Conservation (phyloP, 2,797 vertebrate genomes). For the Pseudotriccus pelzelni region DNA sequence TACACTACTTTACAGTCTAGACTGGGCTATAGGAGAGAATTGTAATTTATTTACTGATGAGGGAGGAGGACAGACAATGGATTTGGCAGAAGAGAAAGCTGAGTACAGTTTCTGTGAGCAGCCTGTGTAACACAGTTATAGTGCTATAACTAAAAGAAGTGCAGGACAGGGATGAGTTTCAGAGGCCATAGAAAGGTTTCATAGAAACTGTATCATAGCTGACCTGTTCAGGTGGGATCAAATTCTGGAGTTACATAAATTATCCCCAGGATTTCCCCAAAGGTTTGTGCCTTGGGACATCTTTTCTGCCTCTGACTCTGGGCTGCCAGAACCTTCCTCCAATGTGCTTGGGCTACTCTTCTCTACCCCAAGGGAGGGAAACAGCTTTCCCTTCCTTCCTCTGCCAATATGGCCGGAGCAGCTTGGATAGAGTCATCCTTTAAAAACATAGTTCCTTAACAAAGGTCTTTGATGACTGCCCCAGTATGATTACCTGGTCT, state of each 20-base stretch:
- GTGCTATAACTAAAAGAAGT: neutral
- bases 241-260: neutral
- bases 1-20: neutral
- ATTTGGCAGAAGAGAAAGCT: neutral
- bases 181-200: neutral
- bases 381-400: neutral
- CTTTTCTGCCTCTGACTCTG: neutral
- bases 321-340: neutral
- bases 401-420: neutral
- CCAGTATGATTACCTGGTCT: neutral
- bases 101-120: neutral
- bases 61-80: neutral
- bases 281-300: neutral
- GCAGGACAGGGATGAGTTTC: neutral
- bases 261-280: neutral
- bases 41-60: neutral
- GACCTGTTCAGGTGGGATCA: neutral
- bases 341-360: neutral
- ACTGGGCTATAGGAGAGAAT: neutral
- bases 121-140: neutral
- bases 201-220: neutral
- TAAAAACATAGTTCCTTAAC: neutral
- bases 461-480: neutral
- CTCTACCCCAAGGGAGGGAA: neutral
- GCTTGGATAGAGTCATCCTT: neutral